Percentiles rank a stretch among this genome's conserved stretches.
Conservation (phyloP, 2,113 vertebrate genomes). For the Tenrec ecaudatus region DNA sequence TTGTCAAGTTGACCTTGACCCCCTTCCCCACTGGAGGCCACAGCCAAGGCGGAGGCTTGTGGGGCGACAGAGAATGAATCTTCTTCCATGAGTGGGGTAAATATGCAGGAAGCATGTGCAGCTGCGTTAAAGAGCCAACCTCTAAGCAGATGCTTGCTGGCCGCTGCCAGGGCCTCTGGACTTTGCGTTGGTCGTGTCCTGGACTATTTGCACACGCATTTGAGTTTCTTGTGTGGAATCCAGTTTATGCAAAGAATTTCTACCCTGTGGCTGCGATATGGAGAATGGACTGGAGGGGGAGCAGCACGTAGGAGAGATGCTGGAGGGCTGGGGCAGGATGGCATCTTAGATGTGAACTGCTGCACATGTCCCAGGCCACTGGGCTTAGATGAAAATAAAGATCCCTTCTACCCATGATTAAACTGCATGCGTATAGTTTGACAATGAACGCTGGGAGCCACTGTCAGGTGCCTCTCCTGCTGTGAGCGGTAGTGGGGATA, state of each 20-base stretch:
- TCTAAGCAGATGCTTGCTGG: neutral
- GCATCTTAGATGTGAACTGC: neutral
- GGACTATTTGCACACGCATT: neutral
- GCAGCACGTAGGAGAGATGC: neutral
- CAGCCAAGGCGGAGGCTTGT: neutral
- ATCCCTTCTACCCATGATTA: neutral
- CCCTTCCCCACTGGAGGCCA: neutral
- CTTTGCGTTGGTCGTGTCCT: neutral
- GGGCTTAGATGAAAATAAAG: neutral
- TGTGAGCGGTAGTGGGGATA: neutral
- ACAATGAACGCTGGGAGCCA: neutral
- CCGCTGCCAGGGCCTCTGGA: neutral
- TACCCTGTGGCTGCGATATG: neutral
- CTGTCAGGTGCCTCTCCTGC: neutral
- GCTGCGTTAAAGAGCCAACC: neutral
- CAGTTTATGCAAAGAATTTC: neutral
- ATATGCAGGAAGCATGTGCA: neutral
- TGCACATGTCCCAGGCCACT: neutral
- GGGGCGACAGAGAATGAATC: neutral
- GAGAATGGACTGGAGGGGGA: neutral
- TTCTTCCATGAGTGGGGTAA: neutral
- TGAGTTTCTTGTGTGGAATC: constrained; percentile 32
- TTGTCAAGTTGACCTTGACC: neutral
- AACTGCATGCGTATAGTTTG: neutral
- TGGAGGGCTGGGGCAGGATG: neutral